phyloP scores from a whole-genome alignment of 2,888 invertebrate genomes.

The Leptothorax acervorum region DNA sequence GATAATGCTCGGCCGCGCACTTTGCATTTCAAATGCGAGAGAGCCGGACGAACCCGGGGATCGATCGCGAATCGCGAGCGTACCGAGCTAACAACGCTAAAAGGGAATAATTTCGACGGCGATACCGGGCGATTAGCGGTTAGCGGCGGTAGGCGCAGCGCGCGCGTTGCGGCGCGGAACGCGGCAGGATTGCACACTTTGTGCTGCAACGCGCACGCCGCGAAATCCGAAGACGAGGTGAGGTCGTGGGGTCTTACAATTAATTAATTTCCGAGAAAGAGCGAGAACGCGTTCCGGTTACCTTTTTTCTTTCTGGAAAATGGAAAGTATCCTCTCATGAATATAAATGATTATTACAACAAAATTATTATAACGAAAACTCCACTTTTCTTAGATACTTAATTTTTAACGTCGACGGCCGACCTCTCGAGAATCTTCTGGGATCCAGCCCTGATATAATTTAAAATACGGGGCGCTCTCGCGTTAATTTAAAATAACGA shows the following conservation, averaged over 20 bases:
- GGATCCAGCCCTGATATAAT: constrained; percentile 48
- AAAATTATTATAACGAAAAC: constrained; percentile 42
- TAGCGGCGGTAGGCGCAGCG: constrained; percentile 18
- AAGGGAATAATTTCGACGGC: constrained; percentile 52
- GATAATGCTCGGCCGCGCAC: constrained; percentile 75
- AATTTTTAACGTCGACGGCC: constrained; percentile 46
- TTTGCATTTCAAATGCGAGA: constrained; percentile 80
- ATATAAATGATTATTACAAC: constrained; percentile 37
- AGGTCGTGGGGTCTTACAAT: neutral
- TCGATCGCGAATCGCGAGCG: constrained; percentile 54
- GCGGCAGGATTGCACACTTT: constrained; percentile 20
- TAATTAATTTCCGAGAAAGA: constrained; percentile 26
- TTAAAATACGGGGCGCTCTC: constrained; percentile 43
- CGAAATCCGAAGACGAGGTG: neutral
- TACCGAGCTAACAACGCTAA: constrained; percentile 53
- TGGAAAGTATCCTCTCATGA: constrained; percentile 13
- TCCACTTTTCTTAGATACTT: constrained; percentile 36
- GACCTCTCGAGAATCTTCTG: constrained; percentile 41
- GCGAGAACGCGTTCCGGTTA: neutral
- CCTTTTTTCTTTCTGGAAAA: constrained; percentile 2
- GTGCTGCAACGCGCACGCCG: constrained; percentile 1
- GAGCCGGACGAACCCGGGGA: constrained; percentile 48
- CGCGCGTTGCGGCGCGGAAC: neutral
- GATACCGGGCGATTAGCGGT: constrained; percentile 42
- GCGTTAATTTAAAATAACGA: constrained; percentile 56